Evolutionary conservation across 2,888 invertebrate species (phyloP).

Genomic region (Agrotis puta): DNA sequence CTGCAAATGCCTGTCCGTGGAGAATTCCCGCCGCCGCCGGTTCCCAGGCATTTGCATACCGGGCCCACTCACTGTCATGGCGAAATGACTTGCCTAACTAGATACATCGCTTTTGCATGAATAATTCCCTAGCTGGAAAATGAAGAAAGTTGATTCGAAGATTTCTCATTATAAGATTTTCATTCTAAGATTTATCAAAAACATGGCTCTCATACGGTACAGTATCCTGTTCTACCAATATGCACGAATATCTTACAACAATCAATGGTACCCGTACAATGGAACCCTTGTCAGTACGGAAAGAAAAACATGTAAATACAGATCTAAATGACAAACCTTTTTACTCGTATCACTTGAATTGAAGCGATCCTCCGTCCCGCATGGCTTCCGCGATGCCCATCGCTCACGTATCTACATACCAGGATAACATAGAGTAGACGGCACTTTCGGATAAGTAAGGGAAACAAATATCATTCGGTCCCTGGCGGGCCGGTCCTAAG

Average conservation of each 20-base stretch:
- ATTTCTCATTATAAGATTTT: too few relatives aligned
- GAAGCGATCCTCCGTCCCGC: slow-evolving; percentile 22
- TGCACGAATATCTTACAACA: neutral
- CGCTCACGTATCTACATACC: slow-evolving; percentile 54
- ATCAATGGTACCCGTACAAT: neutral
- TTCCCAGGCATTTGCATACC: slow-evolving; percentile 56
- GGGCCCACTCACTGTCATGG: slow-evolving; percentile 17
- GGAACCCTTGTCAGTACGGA: neutral
- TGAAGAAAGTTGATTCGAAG: slow-evolving; percentile 5
- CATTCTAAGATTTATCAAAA: slow-evolving; percentile 6
- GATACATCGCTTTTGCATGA: slow-evolving; percentile 7
- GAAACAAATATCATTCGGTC: slow-evolving; percentile 61
- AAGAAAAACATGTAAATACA: slow-evolving; percentile 37
- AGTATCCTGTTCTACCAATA: neutral
- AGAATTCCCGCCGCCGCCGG: slow-evolving; percentile 29
- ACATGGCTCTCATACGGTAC: neutral
- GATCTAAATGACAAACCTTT: slow-evolving; percentile 9
- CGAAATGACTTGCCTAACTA: slow-evolving; percentile 31
- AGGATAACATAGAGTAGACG: slow-evolving; percentile 54
- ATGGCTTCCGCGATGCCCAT: slow-evolving; percentile 44
- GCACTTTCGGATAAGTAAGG: slow-evolving; percentile 62
- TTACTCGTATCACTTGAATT: slow-evolving; percentile 35
- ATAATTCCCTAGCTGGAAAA: slow-evolving; percentile 21
- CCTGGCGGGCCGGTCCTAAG: slow-evolving; percentile 52
- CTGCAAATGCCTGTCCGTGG: slow-evolving; percentile 32